phyloP scores from a whole-genome alignment of 2,888 invertebrate species.

The Sinodicranocentrus sp. region DNA sequence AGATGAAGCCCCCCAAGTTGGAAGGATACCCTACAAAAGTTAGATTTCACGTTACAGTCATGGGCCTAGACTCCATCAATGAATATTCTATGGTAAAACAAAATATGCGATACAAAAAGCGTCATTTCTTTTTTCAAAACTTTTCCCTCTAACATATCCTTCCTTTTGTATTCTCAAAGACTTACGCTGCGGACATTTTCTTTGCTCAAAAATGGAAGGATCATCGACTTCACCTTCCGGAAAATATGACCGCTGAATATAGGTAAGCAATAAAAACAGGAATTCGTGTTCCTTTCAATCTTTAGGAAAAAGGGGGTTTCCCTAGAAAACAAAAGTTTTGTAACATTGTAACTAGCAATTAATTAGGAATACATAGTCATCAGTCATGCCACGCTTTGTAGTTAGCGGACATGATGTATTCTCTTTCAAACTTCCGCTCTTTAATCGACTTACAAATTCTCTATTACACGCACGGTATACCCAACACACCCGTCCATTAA shows the following conservation, averaged over 20 bases:
- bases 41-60: slow-evolving; percentile 94
- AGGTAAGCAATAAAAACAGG: slow-evolving; percentile 77
- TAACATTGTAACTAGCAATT: no score
- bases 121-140: not conserved
- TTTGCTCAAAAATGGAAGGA: slow-evolving; percentile 97
- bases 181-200: slow-evolving; percentile 94
- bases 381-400: no score
- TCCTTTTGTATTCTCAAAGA: slow-evolving; percentile 79
- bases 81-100: slow-evolving; percentile 93
- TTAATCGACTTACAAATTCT: no score
- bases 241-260: slow-evolving; percentile 96
- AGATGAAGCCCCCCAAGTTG: slow-evolving; percentile 95
- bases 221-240: slow-evolving; percentile 89
- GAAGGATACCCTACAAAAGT: slow-evolving; percentile 93
- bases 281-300: not conserved
- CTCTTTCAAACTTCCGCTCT: no score
- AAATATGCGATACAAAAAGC: no score
- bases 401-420: no score
- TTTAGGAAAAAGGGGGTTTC: no score
- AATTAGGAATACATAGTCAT: no score
- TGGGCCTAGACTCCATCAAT: slow-evolving; percentile 97
- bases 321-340: no score
- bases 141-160: slow-evolving; percentile 27
- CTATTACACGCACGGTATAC: no score
- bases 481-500: no score